These are phyloP conservation scores for Blastomussa wellsi DNA, from an alignment of 92 coral and sea anemone species.

Conservation along the genomic window DNA sequence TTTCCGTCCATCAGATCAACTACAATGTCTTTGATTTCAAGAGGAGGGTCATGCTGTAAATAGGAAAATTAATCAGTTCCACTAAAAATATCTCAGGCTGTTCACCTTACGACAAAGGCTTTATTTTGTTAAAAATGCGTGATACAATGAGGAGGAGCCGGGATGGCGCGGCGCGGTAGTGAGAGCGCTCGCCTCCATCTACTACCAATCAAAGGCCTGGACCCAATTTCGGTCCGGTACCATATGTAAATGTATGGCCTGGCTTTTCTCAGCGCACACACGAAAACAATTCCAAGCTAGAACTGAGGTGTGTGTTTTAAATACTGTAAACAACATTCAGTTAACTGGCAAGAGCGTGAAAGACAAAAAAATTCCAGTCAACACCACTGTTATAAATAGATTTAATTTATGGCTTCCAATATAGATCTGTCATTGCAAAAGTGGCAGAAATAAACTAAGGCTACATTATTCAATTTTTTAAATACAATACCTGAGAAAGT, in stretches of 20 bases:
- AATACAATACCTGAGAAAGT: constrained; percentile 65
- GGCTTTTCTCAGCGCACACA: too few relatives aligned
- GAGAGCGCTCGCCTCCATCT: too few relatives aligned
- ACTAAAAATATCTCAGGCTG: neutral
- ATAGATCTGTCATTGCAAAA: too few relatives aligned
- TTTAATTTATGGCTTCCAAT: neutral
- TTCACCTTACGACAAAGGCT: neutral
- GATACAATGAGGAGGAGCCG: too few relatives aligned
- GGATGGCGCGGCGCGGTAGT: too few relatives aligned
- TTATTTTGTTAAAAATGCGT: too few relatives aligned
- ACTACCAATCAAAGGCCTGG: too few relatives aligned
- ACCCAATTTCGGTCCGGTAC: too few relatives aligned
- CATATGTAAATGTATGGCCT: too few relatives aligned
- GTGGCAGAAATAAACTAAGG: neutral
- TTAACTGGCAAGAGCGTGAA: neutral
- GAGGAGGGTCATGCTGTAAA: constrained; percentile 70
- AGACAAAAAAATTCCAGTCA: neutral
- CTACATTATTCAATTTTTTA: neutral
- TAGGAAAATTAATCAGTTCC: neutral
- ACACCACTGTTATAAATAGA: too few relatives aligned
- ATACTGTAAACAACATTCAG: neutral
- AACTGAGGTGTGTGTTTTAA: too few relatives aligned
- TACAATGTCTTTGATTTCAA: constrained; percentile 63
- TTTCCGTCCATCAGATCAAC: constrained; percentile 84
- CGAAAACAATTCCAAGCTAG: too few relatives aligned